These are phyloP conservation scores for Notolabrus celidotus DNA, from an alignment of 2,797 vertebrate genomes.

Conservation along the genomic window DNA sequence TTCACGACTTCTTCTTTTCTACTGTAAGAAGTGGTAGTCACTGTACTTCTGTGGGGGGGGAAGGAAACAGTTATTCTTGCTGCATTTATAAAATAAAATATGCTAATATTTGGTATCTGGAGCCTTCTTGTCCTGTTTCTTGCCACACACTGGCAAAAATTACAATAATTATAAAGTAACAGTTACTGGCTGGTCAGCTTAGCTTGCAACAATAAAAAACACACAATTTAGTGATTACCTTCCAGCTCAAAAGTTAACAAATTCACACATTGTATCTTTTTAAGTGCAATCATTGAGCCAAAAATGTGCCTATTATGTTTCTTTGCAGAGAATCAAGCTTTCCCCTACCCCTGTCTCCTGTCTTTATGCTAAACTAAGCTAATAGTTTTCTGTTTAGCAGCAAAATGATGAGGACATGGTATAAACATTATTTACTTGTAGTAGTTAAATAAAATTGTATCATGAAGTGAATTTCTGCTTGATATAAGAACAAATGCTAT, in stretches of 20 bases:
- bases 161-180: neutral
- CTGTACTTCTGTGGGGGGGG: neutral
- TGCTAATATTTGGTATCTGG: neutral
- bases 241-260: neutral
- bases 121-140: neutral
- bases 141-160: neutral
- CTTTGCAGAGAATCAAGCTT: too few relatives aligned
- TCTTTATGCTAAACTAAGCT: neutral
- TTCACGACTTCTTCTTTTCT: conserved; percentile 28
- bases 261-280: too few relatives aligned
- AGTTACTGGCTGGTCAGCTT: too few relatives aligned
- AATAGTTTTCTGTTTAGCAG: neutral
- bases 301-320: too few relatives aligned
- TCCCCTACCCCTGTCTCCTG: neutral
- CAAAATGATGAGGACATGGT: neutral
- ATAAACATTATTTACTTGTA: neutral
- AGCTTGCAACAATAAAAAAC: neutral
- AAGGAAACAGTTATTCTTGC: neutral
- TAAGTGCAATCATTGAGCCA: too few relatives aligned
- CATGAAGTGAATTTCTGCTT: neutral
- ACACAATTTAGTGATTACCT: neutral
- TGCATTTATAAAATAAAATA: neutral
- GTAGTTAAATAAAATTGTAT: neutral
- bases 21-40: too few relatives aligned
- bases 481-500: neutral